phyloP scores from a whole-genome alignment of 1,140 invertebrate genomes.

The Drosophila neocordata region DNA sequence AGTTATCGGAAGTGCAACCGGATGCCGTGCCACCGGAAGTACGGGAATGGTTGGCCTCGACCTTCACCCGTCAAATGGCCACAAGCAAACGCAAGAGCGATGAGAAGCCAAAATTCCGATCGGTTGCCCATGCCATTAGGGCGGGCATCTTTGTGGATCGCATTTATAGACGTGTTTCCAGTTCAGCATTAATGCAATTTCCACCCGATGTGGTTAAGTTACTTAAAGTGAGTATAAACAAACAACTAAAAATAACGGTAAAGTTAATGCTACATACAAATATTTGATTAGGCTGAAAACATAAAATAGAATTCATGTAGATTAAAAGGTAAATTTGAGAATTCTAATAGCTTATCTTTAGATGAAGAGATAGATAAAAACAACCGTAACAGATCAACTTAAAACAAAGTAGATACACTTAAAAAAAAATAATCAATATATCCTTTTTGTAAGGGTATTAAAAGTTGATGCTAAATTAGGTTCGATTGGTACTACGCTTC shows the following conservation, averaged over 20 bases:
- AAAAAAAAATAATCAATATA: too few relatives aligned
- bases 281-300: too few relatives aligned
- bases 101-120: conserved; percentile 94
- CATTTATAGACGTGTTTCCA: conserved; percentile 95
- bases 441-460: too few relatives aligned
- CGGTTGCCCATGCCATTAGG: conserved; percentile 98
- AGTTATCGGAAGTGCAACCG: conserved; percentile 96
- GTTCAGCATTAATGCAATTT: conserved; percentile 93
- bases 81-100: conserved; percentile 89
- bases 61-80: conserved; percentile 96
- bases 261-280: neutral
- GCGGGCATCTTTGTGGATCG: conserved; percentile 99
- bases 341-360: too few relatives aligned
- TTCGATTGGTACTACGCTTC: too few relatives aligned
- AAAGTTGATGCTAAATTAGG: too few relatives aligned
- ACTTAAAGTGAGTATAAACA: conserved; percentile 92
- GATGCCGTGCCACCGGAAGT: conserved; percentile 97
- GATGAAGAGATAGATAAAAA: too few relatives aligned
- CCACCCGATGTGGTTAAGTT: conserved; percentile 93
- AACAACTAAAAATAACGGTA: neutral
- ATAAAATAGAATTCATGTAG: too few relatives aligned
- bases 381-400: too few relatives aligned
- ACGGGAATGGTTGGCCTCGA: conserved; percentile 97
- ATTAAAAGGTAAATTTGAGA: too few relatives aligned
- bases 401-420: too few relatives aligned